These are phyloP conservation scores for Takifugu bimaculatus DNA, from an alignment of 2,113 vertebrate genomes.

Conservation along the genomic window DNA sequence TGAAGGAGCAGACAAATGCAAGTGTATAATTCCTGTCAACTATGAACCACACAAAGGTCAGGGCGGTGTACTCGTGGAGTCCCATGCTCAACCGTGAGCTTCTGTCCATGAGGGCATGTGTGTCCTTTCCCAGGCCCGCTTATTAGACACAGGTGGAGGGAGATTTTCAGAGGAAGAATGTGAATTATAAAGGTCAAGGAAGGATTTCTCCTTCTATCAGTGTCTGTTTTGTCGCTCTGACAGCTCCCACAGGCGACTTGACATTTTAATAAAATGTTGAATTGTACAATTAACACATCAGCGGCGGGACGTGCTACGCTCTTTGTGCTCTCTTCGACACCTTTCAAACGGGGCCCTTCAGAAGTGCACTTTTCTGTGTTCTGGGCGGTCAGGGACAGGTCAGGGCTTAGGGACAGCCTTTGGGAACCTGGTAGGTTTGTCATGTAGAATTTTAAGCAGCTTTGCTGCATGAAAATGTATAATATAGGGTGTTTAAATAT, in stretches of 20 bases:
- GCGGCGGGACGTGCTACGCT: slow-evolving; percentile 5
- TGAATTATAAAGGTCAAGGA: slow-evolving; percentile 44
- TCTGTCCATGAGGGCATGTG: slow-evolving; percentile 3
- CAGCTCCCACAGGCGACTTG: slow-evolving; percentile 37
- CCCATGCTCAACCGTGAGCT: background rate
- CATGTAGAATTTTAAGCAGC: no score
- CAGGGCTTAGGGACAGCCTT: background rate
- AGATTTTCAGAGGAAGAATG: slow-evolving; percentile 16
- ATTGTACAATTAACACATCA: slow-evolving; percentile 52
- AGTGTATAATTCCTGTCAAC: background rate
- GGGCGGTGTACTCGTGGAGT: background rate
- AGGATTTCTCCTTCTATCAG: slow-evolving; percentile 18
- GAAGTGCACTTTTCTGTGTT: background rate
- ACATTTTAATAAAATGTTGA: slow-evolving; percentile 62
- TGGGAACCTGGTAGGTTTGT: no score
- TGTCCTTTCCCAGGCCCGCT: slow-evolving; percentile 8
- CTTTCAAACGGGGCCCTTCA: background rate
- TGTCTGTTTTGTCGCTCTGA: slow-evolving; percentile 31
- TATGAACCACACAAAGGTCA: slow-evolving; percentile 11
- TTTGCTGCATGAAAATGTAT: no score
- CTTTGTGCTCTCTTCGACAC: slow-evolving; percentile 9
- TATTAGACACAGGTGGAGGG: slow-evolving; percentile 14
- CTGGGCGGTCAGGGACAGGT: background rate
- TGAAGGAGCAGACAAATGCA: no score
- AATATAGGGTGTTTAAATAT: no score